Percentiles rank a stretch among this genome's conserved stretches.
These are phyloP conservation scores for Saturnia pavonia DNA, from an alignment of 2,888 invertebrate genomes.

Conservation along the genomic window DNA sequence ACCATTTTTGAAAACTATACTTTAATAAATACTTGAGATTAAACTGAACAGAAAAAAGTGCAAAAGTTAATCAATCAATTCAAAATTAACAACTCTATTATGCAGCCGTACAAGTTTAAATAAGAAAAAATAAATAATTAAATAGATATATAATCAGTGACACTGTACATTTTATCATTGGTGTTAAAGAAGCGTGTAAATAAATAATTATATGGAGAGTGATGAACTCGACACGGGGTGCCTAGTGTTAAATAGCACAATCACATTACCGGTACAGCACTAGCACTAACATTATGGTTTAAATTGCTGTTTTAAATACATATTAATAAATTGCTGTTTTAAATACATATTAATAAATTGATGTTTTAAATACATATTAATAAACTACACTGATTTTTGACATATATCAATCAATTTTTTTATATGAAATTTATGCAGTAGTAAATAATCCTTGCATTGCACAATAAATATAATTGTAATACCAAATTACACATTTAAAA, in stretches of 20 bases:
- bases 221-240: slow-evolving; percentile 26
- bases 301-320: neutral
- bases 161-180: slow-evolving; percentile 32
- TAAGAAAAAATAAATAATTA: neutral
- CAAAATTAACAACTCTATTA: slow-evolving; percentile 29
- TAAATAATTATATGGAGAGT: slow-evolving; percentile 9
- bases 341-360: neutral
- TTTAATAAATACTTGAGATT: neutral
- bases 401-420: neutral
- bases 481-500: neutral
- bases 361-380: neutral
- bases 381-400: neutral
- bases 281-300: slow-evolving; percentile 42
- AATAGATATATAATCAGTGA: slow-evolving; percentile 17
- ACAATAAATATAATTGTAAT: neutral
- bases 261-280: slow-evolving; percentile 41
- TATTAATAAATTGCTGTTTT: neutral
- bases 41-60: neutral
- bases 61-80: neutral
- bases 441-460: neutral
- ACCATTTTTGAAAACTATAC: too few species aligned
- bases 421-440: neutral
- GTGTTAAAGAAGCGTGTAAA: slow-evolving; percentile 8
- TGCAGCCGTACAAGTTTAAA: slow-evolving; percentile 36
- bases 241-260: slow-evolving; percentile 35